Percentiles rank a stretch among this genome's conserved stretches.
These are phyloP conservation scores for Botrylloides violaceus DNA, from an alignment of 23 tunicate genomes.

Conservation along the genomic window DNA sequence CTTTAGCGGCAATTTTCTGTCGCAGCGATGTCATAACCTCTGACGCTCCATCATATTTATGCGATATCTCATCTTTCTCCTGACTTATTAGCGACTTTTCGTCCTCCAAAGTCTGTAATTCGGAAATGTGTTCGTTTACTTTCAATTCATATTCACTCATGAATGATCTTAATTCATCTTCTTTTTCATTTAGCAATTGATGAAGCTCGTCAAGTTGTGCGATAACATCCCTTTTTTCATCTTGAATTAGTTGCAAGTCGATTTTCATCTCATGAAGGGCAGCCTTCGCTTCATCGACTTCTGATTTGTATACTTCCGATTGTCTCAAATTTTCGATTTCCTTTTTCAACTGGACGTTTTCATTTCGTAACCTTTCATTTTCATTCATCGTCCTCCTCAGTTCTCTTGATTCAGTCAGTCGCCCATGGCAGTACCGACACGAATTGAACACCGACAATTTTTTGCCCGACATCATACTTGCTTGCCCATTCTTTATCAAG, in stretches of 20 bases:
- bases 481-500: neutral
- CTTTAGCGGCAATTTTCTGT: slow-evolving; percentile 42
- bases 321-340: slow-evolving; percentile 70
- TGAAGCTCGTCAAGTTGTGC: slow-evolving; percentile 75
- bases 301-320: slow-evolving; percentile 14
- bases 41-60: slow-evolving; percentile 28
- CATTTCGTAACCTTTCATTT: slow-evolving; percentile 30
- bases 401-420: slow-evolving; percentile 32
- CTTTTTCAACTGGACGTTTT: slow-evolving; percentile 46
- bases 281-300: slow-evolving; percentile 7
- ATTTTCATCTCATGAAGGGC: slow-evolving; percentile 33
- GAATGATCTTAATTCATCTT: slow-evolving; percentile 70
- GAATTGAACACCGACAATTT: neutral
- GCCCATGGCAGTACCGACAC: neutral
- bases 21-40: slow-evolving; percentile 53
- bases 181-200: slow-evolving; percentile 78
- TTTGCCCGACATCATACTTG: neutral
- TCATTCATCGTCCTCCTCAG: slow-evolving; percentile 53
- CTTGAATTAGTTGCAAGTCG: slow-evolving; percentile 42
- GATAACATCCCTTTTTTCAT: slow-evolving; percentile 52
- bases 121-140: slow-evolving; percentile 65
- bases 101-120: slow-evolving; percentile 47
- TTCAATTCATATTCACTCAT: slow-evolving; percentile 64
- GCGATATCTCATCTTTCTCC: slow-evolving; percentile 59
- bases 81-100: slow-evolving; percentile 40